Percentiles rank a stretch among this genome's conserved stretches.
These are phyloP conservation scores for Zonotrichia leucophrys DNA, from an alignment of 2,113 vertebrate genomes.

Conservation along the genomic window DNA sequence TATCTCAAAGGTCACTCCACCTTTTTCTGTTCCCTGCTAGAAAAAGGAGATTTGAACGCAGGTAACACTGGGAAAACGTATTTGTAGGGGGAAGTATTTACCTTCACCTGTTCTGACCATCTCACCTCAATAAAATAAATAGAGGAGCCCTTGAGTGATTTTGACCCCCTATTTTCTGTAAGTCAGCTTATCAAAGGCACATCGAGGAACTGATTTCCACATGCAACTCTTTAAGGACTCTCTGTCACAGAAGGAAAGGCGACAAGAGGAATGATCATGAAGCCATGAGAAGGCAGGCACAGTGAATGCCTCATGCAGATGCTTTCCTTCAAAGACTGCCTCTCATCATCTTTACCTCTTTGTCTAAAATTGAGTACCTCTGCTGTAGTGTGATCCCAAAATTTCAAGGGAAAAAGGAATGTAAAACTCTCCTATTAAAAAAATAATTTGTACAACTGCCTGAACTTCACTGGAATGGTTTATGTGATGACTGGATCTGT, in stretches of 20 bases:
- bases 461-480: background rate
- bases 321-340: background rate
- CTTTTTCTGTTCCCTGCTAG: background rate
- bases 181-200: background rate
- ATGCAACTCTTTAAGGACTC: background rate
- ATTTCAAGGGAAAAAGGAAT: background rate
- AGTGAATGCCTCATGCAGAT: background rate
- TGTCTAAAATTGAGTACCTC: background rate
- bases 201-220: background rate
- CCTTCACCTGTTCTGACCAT: background rate
- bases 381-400: background rate
- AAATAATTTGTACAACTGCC: background rate
- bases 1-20: background rate
- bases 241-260: background rate
- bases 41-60: background rate
- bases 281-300: background rate
- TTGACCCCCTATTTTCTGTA: background rate
- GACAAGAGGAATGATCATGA: background rate
- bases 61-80: background rate
- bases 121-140: background rate
- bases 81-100: background rate
- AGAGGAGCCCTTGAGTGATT: background rate
- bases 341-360: background rate
- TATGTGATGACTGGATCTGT: background rate
- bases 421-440: background rate